Evolutionary conservation across 2,113 vertebrate species (phyloP).

Genomic region (Symphodus melops): DNA sequence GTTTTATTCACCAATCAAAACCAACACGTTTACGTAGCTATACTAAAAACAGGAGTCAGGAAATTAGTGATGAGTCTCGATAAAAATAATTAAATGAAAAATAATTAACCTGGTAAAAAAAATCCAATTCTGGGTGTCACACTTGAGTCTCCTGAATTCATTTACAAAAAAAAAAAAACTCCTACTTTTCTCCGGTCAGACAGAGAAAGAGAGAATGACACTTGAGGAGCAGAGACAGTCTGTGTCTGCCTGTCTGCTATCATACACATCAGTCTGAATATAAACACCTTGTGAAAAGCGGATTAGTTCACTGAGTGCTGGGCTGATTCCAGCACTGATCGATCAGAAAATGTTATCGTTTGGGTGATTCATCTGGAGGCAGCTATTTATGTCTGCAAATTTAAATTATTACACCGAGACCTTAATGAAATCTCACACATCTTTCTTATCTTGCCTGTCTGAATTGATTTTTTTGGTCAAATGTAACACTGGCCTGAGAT

Average conservation of each 20-base stretch:
- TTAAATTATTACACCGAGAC: conserved; percentile 57
- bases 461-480: conserved; percentile 51
- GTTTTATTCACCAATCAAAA: conserved; percentile 59
- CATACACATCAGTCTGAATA: conserved; percentile 56
- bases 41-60: conserved; percentile 45
- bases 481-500: conserved; percentile 57
- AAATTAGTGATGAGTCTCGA: conserved; percentile 59
- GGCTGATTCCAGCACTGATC: conserved; percentile 65
- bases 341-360: conserved; percentile 69
- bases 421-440: conserved; percentile 59
- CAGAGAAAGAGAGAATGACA: conserved; percentile 52
- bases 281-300: conserved; percentile 62
- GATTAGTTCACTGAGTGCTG: conserved; percentile 37
- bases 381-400: conserved; percentile 61
- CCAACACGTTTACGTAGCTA: conserved; percentile 64
- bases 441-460: conserved; percentile 49
- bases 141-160: conserved; percentile 39
- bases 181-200: conserved; percentile 49
- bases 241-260: conserved; percentile 52
- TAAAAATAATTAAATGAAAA: conserved; percentile 31
- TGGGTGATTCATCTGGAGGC: conserved; percentile 60
- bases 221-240: conserved; percentile 44
- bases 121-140: conserved; percentile 43
- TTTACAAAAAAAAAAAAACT: conserved; percentile 46
- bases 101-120: conserved; percentile 16